A percentile compares a stretch with the other conserved stretches of the same genome.
Evolutionary conservation across 2,888 invertebrate genomes (phyloP).

Genomic region (Troides oblongomaculatus): DNA sequence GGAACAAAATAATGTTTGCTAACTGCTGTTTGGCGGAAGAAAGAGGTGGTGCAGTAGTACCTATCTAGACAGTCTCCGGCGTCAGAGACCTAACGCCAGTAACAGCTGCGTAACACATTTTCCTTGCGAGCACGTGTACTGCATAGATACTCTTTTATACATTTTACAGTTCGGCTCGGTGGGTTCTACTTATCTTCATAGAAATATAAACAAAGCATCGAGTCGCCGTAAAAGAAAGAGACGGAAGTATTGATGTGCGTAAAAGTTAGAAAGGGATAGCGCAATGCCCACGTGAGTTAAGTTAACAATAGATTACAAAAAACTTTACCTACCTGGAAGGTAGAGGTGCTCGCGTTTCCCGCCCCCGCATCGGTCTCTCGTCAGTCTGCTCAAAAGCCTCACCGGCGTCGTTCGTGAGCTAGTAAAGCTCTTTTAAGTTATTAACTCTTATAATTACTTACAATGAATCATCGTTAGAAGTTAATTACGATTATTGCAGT

Average conservation of each 20-base stretch:
- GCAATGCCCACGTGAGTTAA: conserved; percentile 66
- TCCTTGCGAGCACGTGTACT: conserved; percentile 47
- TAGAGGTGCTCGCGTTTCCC: conserved; percentile 51
- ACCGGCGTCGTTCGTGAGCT: conserved; percentile 48
- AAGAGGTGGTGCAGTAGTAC: too few relatives aligned
- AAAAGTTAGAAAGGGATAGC: conserved; percentile 54
- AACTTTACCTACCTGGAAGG: conserved; percentile 70
- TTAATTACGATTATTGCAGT: conserved; percentile 31
- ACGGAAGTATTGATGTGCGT: conserved; percentile 38
- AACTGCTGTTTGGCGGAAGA: too few relatives aligned
- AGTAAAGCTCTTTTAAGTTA: conserved; percentile 32
- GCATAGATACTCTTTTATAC: conserved; percentile 43
- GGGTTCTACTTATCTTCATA: conserved; percentile 54
- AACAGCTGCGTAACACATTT: conserved; percentile 50
- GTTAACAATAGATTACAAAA: conserved; percentile 76
- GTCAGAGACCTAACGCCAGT: too few relatives aligned
- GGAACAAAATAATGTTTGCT: too few relatives aligned
- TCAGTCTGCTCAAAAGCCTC: conserved; percentile 65
- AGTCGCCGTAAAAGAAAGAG: conserved; percentile 45
- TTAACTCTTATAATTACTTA: background rate
- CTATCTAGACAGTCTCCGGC: too few relatives aligned
- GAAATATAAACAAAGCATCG: conserved; percentile 69
- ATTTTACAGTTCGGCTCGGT: conserved; percentile 46
- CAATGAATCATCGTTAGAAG: conserved; percentile 13
- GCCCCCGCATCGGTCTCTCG: conserved; percentile 57